A percentile compares a stretch with the other conserved stretches of the same genome.
These are phyloP conservation scores for Thymelicus acteon DNA, from an alignment of 2,888 invertebrate species.

Conservation along the genomic window DNA sequence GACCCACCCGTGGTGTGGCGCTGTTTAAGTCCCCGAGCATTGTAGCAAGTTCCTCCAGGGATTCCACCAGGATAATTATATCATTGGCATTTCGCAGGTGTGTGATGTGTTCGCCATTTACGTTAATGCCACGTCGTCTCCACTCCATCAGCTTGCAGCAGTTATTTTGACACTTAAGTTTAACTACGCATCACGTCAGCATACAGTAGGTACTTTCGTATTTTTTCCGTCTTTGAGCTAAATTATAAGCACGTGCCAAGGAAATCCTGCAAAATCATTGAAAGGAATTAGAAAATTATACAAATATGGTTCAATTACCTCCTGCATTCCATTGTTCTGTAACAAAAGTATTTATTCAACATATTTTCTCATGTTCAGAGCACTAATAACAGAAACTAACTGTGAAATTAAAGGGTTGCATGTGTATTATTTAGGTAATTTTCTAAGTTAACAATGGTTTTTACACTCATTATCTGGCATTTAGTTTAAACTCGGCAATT, in stretches of 20 bases:
- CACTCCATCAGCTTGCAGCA: no score
- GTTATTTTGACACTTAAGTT: no score
- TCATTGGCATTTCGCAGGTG: no score
- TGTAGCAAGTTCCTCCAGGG: no score
- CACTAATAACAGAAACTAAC: slow-evolving; percentile 22
- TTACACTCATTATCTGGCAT: slow-evolving; percentile 21
- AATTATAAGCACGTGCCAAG: slow-evolving; percentile 4
- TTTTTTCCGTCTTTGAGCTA: not conserved
- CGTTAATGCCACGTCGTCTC: no score
- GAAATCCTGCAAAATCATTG: not conserved
- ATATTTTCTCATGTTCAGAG: slow-evolving; percentile 23
- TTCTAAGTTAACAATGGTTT: slow-evolving; percentile 30
- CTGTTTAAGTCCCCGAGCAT: no score
- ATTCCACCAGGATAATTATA: no score
- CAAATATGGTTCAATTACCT: slow-evolving; percentile 27
- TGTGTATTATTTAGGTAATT: slow-evolving; percentile 30
- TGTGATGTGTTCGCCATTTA: no score
- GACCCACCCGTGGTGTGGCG: no score
- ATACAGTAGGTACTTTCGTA: no score
- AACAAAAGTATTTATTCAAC: slow-evolving; percentile 28
- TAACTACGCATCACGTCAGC: no score
- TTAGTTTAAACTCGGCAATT: slow-evolving; percentile 2
- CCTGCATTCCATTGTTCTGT: slow-evolving; percentile 22
- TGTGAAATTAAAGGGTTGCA: slow-evolving; percentile 28
- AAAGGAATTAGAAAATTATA: slow-evolving; percentile 19